These are phyloP conservation scores for Forpus xanthops DNA, from an alignment of 2,797 vertebrate genomes.

Conservation along the genomic window DNA sequence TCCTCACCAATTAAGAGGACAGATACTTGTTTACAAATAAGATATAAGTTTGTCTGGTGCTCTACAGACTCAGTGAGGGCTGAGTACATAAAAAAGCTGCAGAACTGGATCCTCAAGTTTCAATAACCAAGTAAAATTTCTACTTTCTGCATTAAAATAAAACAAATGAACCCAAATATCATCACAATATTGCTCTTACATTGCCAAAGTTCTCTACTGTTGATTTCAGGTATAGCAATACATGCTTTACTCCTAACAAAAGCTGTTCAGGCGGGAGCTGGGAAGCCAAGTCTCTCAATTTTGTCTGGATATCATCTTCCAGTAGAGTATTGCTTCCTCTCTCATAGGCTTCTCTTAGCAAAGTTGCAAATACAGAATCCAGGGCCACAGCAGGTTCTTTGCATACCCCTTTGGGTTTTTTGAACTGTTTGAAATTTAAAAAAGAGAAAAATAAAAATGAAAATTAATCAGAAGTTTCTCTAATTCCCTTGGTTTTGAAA, in stretches of 20 bases:
- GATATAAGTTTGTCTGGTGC: neutral
- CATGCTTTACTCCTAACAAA: conserved; percentile 80
- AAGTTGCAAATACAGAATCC: conserved; percentile 65
- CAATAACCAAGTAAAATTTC: neutral
- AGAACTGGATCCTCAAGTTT: neutral
- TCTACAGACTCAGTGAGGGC: neutral
- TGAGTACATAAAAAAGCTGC: neutral
- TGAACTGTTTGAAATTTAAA: conserved; percentile 71
- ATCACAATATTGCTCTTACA: conserved; percentile 72
- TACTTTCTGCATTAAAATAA: neutral
- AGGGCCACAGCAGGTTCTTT: neutral
- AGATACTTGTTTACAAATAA: neutral
- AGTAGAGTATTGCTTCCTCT: conserved; percentile 65
- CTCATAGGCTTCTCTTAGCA: conserved; percentile 80
- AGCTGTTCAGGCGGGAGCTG: conserved; percentile 68
- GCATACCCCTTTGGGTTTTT: neutral
- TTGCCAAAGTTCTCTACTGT: conserved; percentile 82
- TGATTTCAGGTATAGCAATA: conserved; percentile 87
- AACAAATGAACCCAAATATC: neutral
- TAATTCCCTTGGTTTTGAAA: neutral
- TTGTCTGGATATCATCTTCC: conserved; percentile 64
- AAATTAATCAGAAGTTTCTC: neutral
- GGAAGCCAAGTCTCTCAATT: conserved; percentile 66
- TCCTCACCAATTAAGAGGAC: neutral
- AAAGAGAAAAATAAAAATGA: neutral